Conservation (phyloP, 1,140 invertebrate genomes). For the Zaprionus kolodkinae region DNA sequence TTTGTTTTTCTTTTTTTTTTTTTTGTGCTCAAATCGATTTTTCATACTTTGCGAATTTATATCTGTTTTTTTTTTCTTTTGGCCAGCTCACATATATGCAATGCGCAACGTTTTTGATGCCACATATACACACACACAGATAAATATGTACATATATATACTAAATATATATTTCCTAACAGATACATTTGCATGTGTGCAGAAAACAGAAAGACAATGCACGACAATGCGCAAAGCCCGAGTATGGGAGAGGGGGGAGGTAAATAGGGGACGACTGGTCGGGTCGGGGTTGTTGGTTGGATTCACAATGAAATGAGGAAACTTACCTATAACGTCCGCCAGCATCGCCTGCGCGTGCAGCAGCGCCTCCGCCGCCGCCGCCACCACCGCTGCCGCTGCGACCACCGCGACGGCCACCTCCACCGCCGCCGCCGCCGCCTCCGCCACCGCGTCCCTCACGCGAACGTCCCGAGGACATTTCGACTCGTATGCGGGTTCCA, state of each 20-base stretch:
- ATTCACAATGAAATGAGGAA: constrained; percentile 2
- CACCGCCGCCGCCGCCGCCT: constrained; percentile 74
- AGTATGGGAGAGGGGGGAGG: neutral
- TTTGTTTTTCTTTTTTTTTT: constrained; percentile 58
- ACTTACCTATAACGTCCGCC: constrained; percentile 81
- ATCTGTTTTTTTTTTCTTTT: constrained; percentile 38
- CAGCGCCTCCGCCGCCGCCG: constrained; percentile 54
- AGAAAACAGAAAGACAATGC: constrained; percentile 18
- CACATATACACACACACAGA: constrained; percentile 25
- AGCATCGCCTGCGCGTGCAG: constrained; percentile 66
- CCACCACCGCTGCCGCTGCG: constrained; percentile 57
- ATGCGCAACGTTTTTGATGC: constrained; percentile 32
- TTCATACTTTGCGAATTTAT: constrained; percentile 57
- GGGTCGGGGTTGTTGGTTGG: neutral
- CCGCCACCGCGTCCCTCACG: constrained; percentile 88
- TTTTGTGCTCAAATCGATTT: constrained; percentile 73
- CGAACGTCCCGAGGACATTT: constrained; percentile 94
- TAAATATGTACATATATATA: constrained; percentile 15
- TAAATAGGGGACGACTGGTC: neutral
- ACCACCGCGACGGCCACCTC: constrained; percentile 50
- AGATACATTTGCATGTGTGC: constrained; percentile 1
- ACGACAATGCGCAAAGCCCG: neutral
- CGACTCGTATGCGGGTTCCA: constrained; percentile 92
- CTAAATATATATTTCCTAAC: constrained; percentile 2
- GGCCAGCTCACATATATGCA: constrained; percentile 36